These are phyloP conservation scores for Pangasianodon hypophthalmus DNA, from an alignment of 2,113 vertebrate species.

Conservation along the genomic window DNA sequence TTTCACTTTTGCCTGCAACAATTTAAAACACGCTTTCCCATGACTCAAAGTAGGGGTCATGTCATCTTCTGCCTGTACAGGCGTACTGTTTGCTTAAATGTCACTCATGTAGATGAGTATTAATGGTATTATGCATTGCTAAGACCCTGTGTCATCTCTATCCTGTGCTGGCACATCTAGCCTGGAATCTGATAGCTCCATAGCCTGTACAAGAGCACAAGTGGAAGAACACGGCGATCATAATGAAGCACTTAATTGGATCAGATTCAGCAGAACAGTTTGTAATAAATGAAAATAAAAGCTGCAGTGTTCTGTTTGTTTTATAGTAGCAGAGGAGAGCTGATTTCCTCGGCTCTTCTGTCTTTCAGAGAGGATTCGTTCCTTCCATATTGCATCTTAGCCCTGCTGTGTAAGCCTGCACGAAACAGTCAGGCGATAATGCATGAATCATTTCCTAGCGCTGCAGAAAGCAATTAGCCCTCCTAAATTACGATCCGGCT, in stretches of 20 bases:
- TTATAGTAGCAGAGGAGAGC: not conserved
- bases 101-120: slow-evolving; percentile 63
- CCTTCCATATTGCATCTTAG: slow-evolving; percentile 1
- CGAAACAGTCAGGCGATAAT: slow-evolving; percentile 37
- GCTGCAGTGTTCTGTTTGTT: not conserved
- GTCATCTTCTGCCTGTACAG: slow-evolving; percentile 66
- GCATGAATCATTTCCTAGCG: slow-evolving; percentile 55
- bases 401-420: slow-evolving; percentile 36
- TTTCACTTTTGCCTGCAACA: slow-evolving; percentile 65
- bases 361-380: slow-evolving; percentile 24
- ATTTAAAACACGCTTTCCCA: slow-evolving; percentile 67
- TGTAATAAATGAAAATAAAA: not conserved
- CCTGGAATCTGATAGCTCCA: slow-evolving; percentile 55
- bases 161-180: slow-evolving; percentile 60
- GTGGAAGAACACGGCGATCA: not conserved
- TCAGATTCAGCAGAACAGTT: not conserved
- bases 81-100: slow-evolving; percentile 69
- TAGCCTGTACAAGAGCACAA: slow-evolving; percentile 52
- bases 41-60: slow-evolving; percentile 67
- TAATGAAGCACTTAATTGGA: not conserved
- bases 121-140: slow-evolving; percentile 68
- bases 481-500: slow-evolving; percentile 56
- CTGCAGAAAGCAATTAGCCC: slow-evolving; percentile 53
- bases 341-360: not conserved
- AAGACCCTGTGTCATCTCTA: slow-evolving; percentile 60